phyloP scores from a whole-genome alignment of 2,797 vertebrate species.

The Dallia pectoralis region DNA sequence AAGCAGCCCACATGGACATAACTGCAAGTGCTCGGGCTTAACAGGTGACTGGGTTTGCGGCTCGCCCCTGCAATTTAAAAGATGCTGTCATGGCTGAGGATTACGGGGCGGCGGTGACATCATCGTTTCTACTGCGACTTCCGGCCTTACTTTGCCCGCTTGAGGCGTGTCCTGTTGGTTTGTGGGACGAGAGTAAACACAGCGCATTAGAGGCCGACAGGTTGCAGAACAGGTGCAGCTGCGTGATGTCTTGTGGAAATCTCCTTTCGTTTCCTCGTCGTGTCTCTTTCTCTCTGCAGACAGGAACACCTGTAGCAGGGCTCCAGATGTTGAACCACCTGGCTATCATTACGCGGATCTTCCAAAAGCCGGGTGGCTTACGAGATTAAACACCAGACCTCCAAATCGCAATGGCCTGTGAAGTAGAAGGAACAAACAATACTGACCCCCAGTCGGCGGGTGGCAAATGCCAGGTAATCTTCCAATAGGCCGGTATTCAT shows the following conservation, averaged over 20 bases:
- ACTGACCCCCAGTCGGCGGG: background rate
- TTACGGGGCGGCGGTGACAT: constrained; percentile 36
- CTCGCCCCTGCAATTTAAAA: constrained; percentile 42
- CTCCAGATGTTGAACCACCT: constrained; percentile 70
- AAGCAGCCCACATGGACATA: background rate
- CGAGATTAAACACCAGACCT: constrained; percentile 31
- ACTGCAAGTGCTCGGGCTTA: constrained; percentile 24
- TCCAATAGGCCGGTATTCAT: background rate
- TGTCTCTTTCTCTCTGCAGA: constrained; percentile 14
- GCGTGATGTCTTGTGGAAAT: constrained; percentile 27
- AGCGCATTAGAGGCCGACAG: constrained; percentile 48
- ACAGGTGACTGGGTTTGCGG: constrained; percentile 47
- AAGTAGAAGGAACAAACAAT: constrained; percentile 21
- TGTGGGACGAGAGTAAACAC: constrained; percentile 15
- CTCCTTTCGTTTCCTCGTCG: constrained; percentile 24
- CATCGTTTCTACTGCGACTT: constrained; percentile 54
- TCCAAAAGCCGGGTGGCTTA: constrained; percentile 16
- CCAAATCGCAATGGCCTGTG: constrained; percentile 3
- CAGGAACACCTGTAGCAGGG: constrained; percentile 31
- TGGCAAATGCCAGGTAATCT: background rate
- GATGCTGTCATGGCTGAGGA: constrained; percentile 30
- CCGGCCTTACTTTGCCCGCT: constrained; percentile 16
- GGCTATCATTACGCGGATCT: constrained; percentile 47
- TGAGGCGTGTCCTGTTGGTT: constrained; percentile 34
- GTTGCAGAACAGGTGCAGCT: constrained; percentile 42